These are phyloP conservation scores for Thaleichthys pacificus DNA, from an alignment of 2,797 vertebrate species.

Conservation along the genomic window DNA sequence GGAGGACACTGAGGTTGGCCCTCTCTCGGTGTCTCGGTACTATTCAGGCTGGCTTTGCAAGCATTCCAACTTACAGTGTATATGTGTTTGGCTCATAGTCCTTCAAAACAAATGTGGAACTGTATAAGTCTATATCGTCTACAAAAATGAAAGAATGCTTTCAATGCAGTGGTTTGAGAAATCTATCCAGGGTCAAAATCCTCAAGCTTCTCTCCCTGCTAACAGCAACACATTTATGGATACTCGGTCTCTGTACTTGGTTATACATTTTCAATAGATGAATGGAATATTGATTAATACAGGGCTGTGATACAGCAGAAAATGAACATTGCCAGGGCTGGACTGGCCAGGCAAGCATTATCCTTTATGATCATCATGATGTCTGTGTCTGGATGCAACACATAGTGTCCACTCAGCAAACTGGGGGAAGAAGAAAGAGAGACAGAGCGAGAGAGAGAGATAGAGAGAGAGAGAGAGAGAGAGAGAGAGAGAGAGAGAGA, in stretches of 20 bases:
- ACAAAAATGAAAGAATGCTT: no score
- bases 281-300: neutral
- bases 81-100: no score
- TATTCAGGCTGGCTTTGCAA: no score
- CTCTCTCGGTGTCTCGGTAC: no score
- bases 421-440: neutral
- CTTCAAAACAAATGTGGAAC: no score
- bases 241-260: neutral
- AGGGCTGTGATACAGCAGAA: neutral
- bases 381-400: constrained; percentile 2
- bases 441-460: neutral
- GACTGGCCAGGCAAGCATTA: neutral
- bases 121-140: no score
- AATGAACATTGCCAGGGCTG: neutral
- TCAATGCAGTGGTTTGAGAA: neutral
- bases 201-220: neutral
- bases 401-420: neutral
- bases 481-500: no score
- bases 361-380: neutral
- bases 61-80: no score
- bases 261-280: neutral
- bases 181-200: neutral
- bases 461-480: neutral
- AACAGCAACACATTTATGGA: neutral
- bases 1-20: no score